Evolutionary conservation across 2,113 vertebrate genomes (phyloP).

Genomic region (Pedionomus torquatus): DNA sequence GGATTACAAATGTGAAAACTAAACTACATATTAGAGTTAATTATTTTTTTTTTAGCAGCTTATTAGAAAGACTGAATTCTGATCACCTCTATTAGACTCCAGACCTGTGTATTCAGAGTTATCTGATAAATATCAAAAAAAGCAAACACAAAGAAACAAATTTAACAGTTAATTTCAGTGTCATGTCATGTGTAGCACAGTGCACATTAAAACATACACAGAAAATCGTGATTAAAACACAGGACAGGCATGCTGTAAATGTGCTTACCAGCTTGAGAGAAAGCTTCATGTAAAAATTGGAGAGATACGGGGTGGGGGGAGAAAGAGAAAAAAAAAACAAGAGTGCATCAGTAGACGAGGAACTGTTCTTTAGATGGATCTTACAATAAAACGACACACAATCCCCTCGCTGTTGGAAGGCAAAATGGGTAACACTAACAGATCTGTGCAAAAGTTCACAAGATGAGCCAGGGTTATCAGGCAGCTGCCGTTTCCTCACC

Average conservation of each 20-base stretch:
- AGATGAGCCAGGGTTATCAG: neutral
- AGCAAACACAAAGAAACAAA: constrained; percentile 50
- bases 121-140: constrained; percentile 77
- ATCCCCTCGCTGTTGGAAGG: constrained; percentile 23
- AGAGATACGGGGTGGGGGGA: constrained; percentile 64
- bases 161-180: constrained; percentile 65
- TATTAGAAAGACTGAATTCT: constrained; percentile 70
- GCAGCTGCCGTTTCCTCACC: neutral
- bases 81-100: constrained; percentile 87
- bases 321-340: constrained; percentile 70
- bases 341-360: constrained; percentile 75
- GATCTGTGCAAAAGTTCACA: constrained; percentile 81
- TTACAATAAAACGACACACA: constrained; percentile 20
- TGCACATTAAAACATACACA: constrained; percentile 43
- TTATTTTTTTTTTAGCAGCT: constrained; percentile 72
- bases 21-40: constrained; percentile 67
- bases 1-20: constrained; percentile 11
- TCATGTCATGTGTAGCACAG: neutral
- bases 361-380: neutral
- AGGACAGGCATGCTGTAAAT: constrained; percentile 80
- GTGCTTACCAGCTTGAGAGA: constrained; percentile 99
- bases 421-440: constrained; percentile 58
- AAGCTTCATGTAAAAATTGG: constrained; percentile 89
- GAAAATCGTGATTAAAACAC: constrained; percentile 44
- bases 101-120: constrained; percentile 85